phyloP scores from a whole-genome alignment of 1,140 invertebrate species.

The Aradophagus sp. region DNA sequence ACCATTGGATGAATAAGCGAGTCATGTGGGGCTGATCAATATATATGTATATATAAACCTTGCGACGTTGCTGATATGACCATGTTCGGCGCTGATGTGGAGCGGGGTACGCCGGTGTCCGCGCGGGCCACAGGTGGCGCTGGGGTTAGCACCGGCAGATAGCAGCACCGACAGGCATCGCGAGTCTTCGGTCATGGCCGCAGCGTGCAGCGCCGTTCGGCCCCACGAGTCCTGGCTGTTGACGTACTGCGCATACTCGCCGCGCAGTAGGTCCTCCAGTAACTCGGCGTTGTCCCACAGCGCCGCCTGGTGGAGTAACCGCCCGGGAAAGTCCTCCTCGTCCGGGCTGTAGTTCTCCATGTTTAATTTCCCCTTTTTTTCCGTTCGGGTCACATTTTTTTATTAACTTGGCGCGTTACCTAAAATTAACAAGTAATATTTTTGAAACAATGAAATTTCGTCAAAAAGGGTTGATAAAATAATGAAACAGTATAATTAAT shows the following conservation, averaged over 20 bases:
- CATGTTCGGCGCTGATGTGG: slow-evolving; percentile 87
- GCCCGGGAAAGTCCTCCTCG: slow-evolving; percentile 87
- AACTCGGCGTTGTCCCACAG: slow-evolving; percentile 94
- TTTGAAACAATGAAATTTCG: too few relatives aligned
- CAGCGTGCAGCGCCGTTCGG: slow-evolving; percentile 88
- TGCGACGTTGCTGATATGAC: slow-evolving; percentile 82
- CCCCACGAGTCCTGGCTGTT: slow-evolving; percentile 87
- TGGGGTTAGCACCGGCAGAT: slow-evolving; percentile 83
- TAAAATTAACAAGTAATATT: too few relatives aligned
- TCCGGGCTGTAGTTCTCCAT: slow-evolving; percentile 82
- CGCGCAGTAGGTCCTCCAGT: slow-evolving; percentile 86
- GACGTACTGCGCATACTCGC: slow-evolving; percentile 81
- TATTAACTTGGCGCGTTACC: too few relatives aligned
- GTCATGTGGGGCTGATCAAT: too few relatives aligned
- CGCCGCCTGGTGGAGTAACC: slow-evolving; percentile 88
- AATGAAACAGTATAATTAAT: too few relatives aligned
- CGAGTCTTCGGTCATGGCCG: slow-evolving; percentile 90
- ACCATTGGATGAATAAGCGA: too few relatives aligned
- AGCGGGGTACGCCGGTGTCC: slow-evolving; percentile 83
- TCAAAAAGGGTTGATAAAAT: too few relatives aligned
- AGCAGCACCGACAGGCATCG: slow-evolving; percentile 84
- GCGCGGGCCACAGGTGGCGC: slow-evolving; percentile 80
- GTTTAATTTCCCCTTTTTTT: background rate
- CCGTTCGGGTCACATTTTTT: background rate
- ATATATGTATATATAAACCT: too few relatives aligned